A percentile compares a stretch with the other conserved stretches of the same genome.
Conservation (phyloP, 2,797 vertebrate species). For the Acanthis flammea region DNA sequence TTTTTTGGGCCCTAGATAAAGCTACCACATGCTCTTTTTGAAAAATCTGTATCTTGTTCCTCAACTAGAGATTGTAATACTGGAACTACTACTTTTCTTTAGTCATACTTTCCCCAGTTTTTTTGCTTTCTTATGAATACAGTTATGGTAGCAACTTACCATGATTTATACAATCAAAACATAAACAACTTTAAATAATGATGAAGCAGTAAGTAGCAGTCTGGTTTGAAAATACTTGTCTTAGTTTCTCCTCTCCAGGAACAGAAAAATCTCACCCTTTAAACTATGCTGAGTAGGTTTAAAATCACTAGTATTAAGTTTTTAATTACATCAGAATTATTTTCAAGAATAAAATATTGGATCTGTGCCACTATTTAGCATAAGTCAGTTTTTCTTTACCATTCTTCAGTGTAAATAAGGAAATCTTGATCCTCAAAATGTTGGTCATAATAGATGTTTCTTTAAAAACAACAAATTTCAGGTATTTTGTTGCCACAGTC, state of each 20-base stretch:
- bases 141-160: neutral
- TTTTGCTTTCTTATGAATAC: neutral
- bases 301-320: neutral
- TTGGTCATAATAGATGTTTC: neutral
- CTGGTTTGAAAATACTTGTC: neutral
- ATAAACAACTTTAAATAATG: neutral
- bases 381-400: neutral
- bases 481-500: neutral
- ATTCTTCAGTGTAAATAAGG: neutral
- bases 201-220: neutral
- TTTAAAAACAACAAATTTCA: neutral
- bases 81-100: neutral
- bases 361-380: neutral
- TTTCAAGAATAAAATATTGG: neutral
- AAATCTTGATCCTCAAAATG: neutral
- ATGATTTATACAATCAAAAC: neutral
- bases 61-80: neutral
- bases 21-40: neutral
- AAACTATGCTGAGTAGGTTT: neutral
- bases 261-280: neutral
- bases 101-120: neutral
- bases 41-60: neutral
- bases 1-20: neutral
- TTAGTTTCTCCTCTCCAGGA: neutral
- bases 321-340: neutral